Percentiles rank a stretch among this genome's conserved stretches.
These are phyloP conservation scores for Caerostris extrusa DNA, from an alignment of 1,140 invertebrate species.

Conservation along the genomic window DNA sequence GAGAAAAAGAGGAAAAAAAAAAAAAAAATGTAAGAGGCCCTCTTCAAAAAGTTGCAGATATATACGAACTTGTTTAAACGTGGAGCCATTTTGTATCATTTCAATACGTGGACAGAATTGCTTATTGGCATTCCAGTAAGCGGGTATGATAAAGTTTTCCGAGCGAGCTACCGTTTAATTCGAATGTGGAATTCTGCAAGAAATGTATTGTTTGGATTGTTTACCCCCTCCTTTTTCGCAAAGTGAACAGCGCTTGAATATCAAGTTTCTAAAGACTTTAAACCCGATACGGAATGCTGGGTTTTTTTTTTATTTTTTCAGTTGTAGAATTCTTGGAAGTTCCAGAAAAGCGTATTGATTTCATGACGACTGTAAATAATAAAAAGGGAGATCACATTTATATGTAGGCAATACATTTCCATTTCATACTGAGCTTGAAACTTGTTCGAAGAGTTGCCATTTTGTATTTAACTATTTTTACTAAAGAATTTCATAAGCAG, in stretches of 20 bases:
- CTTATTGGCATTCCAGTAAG: conserved; percentile 12
- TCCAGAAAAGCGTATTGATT: conserved; percentile 14
- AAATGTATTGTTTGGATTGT: conserved; percentile 29
- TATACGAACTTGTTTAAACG: conserved; percentile 43
- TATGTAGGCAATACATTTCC: background rate
- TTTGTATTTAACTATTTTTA: background rate
- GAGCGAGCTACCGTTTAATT: conserved; percentile 48
- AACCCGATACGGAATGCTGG: conserved; percentile 4
- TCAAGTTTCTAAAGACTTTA: conserved; percentile 32
- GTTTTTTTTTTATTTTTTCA: background rate
- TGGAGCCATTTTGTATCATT: conserved; percentile 61
- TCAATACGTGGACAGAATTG: conserved; percentile 42
- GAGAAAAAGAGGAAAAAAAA: background rate
- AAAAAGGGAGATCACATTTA: background rate
- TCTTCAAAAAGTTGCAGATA: conserved; percentile 53
- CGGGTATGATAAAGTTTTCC: conserved; percentile 59
- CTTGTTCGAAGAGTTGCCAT: background rate
- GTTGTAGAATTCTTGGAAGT: background rate
- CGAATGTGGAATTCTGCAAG: background rate
- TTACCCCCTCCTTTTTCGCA: background rate
- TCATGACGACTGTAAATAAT: background rate
- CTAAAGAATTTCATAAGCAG: background rate
- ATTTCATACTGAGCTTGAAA: background rate
- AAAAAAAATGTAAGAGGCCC: background rate
- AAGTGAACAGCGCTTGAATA: conserved; percentile 20